These are phyloP conservation scores for Rotaria magnacalcarata DNA, from an alignment of 2,888 invertebrate species.

Conservation along the genomic window DNA sequence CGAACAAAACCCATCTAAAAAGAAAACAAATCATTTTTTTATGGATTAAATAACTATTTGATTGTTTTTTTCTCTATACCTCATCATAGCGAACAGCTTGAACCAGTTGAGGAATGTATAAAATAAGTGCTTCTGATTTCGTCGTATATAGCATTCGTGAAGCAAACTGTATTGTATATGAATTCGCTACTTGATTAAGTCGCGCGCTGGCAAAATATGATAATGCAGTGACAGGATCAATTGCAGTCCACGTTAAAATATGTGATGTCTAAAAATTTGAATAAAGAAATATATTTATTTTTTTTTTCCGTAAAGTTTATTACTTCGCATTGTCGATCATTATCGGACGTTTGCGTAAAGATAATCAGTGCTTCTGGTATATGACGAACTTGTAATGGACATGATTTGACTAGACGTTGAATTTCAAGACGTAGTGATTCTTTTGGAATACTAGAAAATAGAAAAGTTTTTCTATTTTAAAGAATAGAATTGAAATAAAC, in stretches of 20 bases:
- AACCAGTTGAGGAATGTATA: conserved; percentile 94
- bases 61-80: conserved; percentile 59
- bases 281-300: background rate
- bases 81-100: conserved; percentile 83
- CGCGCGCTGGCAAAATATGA: conserved; percentile 75
- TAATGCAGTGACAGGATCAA: conserved; percentile 82
- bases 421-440: conserved; percentile 75
- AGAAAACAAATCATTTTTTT: background rate
- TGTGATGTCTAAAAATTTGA: conserved; percentile 70
- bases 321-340: conserved; percentile 29
- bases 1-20: conserved; percentile 74
- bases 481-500: conserved; percentile 52
- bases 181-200: conserved; percentile 91
- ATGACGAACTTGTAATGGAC: conserved; percentile 81
- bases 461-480: background rate
- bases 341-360: background rate
- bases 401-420: conserved; percentile 75
- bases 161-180: conserved; percentile 92
- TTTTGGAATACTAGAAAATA: conserved; percentile 44
- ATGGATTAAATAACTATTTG: background rate
- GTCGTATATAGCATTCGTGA: conserved; percentile 69
- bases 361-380: conserved; percentile 72
- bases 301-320: background rate
- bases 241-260: conserved; percentile 86
- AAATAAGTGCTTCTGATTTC: conserved; percentile 60